Evolutionary conservation across 1,140 invertebrate genomes (phyloP).

Genomic region (Lordiphosa collinella): DNA sequence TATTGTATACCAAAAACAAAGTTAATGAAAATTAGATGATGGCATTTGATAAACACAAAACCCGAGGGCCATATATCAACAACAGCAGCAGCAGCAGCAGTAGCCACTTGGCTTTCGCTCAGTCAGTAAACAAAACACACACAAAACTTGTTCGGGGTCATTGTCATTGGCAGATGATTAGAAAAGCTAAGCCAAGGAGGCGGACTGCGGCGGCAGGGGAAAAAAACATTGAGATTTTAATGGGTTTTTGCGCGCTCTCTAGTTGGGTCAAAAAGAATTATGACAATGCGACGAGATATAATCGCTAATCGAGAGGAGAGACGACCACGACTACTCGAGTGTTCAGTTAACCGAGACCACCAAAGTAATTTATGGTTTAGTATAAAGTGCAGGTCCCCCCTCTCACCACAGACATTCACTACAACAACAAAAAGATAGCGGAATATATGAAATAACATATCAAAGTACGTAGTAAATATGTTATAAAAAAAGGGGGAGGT

Average conservation of each 20-base stretch:
- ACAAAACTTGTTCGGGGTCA: constrained; percentile 30
- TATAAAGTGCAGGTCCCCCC: constrained; percentile 28
- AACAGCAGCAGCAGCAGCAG: constrained; percentile 12
- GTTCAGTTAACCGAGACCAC: constrained; percentile 69
- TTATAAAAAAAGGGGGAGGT: too few species aligned
- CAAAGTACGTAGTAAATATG: too few species aligned
- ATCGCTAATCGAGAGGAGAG: constrained; percentile 61
- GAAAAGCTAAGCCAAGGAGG: constrained; percentile 45
- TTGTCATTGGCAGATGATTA: constrained; percentile 57
- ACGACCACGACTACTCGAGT: constrained; percentile 45
- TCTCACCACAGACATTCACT: neutral
- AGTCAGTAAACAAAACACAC: constrained; percentile 28
- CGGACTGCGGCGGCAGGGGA: neutral
- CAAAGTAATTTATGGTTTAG: constrained; percentile 58
- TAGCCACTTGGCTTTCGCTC: constrained; percentile 2
- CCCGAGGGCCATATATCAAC: constrained; percentile 55
- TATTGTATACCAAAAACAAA: constrained; percentile 55
- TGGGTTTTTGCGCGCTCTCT: constrained; percentile 47
- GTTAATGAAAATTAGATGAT: constrained; percentile 76
- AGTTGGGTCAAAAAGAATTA: constrained; percentile 55
- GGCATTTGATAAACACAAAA: constrained; percentile 66
- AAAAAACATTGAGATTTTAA: constrained; percentile 61
- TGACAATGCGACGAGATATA: constrained; percentile 73
- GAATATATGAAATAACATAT: neutral
- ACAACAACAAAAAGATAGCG: neutral